These are phyloP conservation scores for Tetheella fluctuosa DNA, from an alignment of 2,888 invertebrate species.

Conservation along the genomic window DNA sequence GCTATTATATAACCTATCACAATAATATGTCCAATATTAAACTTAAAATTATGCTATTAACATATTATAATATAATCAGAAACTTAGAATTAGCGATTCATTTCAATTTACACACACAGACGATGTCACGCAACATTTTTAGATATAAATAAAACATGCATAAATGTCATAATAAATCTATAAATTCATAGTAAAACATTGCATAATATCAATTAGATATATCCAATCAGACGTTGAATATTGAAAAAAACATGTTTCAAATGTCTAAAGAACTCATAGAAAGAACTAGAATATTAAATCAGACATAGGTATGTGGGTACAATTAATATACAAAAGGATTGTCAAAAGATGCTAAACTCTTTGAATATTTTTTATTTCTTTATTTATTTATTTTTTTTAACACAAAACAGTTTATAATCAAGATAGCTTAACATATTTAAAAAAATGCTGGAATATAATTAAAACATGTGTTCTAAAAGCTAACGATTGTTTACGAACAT, in stretches of 20 bases:
- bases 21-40: neutral
- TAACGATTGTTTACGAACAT: too few relatives aligned
- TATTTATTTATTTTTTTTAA: too few relatives aligned
- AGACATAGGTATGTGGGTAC: too few relatives aligned
- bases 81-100: slow-evolving; percentile 9
- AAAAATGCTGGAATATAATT: too few relatives aligned
- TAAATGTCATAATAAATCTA: neutral
- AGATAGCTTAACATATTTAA: too few relatives aligned
- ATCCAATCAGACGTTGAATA: neutral
- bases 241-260: neutral
- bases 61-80: slow-evolving; percentile 1
- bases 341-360: neutral
- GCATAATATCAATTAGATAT: slow-evolving; percentile 8
- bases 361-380: too few relatives aligned
- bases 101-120: slow-evolving; percentile 5
- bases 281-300: neutral
- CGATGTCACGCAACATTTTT: neutral
- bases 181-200: neutral
- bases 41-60: neutral
- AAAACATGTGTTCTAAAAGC: too few relatives aligned
- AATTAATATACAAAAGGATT: neutral
- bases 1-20: neutral
- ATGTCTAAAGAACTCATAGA: too few relatives aligned
- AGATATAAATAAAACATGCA: neutral
- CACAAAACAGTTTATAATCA: too few relatives aligned